A percentile compares a stretch with the other conserved stretches of the same genome.
phyloP scores from a whole-genome alignment of 2,888 invertebrate genomes.

The Drosophila barbarae region DNA sequence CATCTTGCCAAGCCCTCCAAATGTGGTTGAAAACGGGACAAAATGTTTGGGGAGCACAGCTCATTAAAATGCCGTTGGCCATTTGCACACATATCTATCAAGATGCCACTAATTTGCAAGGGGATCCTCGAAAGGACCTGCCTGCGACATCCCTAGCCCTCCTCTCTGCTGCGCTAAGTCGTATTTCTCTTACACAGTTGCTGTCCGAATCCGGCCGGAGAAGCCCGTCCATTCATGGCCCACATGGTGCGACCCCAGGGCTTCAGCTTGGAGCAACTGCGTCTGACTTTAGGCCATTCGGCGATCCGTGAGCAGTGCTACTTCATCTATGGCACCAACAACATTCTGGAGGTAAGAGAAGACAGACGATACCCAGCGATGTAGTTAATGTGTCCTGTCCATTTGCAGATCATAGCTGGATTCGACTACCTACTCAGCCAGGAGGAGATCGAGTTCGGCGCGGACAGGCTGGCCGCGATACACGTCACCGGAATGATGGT shows the following conservation, averaged over 20 bases:
- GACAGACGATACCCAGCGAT: too few species aligned
- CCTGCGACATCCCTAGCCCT: neutral
- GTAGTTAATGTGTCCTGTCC: too few species aligned
- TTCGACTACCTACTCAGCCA: slow-evolving; percentile 40
- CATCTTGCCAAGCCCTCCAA: slow-evolving; percentile 28
- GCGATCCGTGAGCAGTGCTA: slow-evolving; percentile 24
- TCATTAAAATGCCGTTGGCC: slow-evolving; percentile 59
- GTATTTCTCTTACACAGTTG: neutral
- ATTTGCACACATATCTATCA: slow-evolving; percentile 34
- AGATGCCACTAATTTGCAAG: slow-evolving; percentile 27
- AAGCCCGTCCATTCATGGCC: slow-evolving; percentile 1
- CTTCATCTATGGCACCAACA: slow-evolving; percentile 47
- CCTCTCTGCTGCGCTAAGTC: neutral
- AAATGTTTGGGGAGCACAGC: slow-evolving; percentile 46
- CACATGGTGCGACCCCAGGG: slow-evolving; percentile 55
- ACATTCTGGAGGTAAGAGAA: slow-evolving; percentile 47
- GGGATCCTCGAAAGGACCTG: neutral
- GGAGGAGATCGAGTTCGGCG: slow-evolving; percentile 53
- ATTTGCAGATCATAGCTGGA: slow-evolving; percentile 40
- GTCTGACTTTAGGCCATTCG: slow-evolving; percentile 32
- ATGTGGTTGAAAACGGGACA: slow-evolving; percentile 34
- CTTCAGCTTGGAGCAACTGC: slow-evolving; percentile 51
- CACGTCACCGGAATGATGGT: slow-evolving; percentile 59
- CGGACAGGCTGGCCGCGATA: slow-evolving; percentile 43
- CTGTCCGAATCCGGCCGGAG: neutral